Conservation (phyloP, 2,797 vertebrate genomes). For the Paguma larvata region DNA sequence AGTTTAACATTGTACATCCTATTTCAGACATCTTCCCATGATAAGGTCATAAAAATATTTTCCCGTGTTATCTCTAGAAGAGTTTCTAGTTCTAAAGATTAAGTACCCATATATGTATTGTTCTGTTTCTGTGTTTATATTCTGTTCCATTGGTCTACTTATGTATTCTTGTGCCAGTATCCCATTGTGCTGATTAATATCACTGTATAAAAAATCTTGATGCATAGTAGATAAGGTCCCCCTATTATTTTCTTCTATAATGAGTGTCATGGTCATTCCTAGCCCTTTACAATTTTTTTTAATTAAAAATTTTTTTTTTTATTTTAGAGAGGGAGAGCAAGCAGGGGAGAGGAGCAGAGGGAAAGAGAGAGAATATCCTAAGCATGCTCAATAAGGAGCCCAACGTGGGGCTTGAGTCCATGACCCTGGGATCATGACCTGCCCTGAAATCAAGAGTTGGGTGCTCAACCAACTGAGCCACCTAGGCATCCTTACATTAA, state of each 20-base stretch:
- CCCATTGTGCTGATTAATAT: background rate
- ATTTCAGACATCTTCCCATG: background rate
- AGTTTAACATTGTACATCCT: background rate
- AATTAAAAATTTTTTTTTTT: no score
- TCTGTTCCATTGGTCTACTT: background rate
- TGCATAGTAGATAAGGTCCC: background rate
- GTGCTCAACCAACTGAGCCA: no score
- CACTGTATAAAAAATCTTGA: background rate
- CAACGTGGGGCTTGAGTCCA: no score
- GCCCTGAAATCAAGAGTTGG: no score
- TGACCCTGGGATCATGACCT: no score
- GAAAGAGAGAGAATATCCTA: no score
- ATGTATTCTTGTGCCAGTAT: background rate
- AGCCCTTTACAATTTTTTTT: background rate
- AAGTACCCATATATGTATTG: background rate
- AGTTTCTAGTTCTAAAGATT: constrained; percentile 8
- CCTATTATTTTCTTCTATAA: background rate
- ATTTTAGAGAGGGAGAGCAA: no score
- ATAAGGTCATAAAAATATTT: background rate
- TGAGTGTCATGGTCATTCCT: background rate
- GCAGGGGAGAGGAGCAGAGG: no score
- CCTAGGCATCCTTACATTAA: no score
- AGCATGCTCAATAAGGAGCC: no score
- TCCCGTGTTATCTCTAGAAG: background rate
- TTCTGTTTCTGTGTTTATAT: constrained; percentile 26